These are phyloP conservation scores for Fringilla coelebs DNA, from an alignment of 2,797 vertebrate species.

Conservation along the genomic window DNA sequence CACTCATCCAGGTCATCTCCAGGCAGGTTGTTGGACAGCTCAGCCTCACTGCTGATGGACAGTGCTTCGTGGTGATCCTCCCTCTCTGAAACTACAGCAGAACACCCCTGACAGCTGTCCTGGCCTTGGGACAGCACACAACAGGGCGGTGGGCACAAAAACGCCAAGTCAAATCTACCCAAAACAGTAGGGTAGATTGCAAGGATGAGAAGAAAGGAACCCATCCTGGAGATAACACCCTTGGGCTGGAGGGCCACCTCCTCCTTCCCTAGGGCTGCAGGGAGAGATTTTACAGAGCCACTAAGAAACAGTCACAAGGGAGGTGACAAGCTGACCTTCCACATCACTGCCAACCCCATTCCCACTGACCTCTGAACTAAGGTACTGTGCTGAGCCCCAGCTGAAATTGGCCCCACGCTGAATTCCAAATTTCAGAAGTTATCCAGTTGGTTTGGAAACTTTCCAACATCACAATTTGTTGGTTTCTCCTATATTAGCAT, in stretches of 20 bases:
- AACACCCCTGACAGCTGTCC: background rate
- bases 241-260: background rate
- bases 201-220: background rate
- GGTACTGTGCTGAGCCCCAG: background rate
- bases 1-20: constrained; percentile 85
- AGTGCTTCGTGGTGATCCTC: constrained; percentile 81
- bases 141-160: background rate
- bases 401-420: background rate
- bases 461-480: background rate
- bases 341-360: background rate
- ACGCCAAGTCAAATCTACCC: background rate
- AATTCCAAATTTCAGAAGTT: background rate
- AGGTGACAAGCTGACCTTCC: background rate
- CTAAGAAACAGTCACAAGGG: background rate
- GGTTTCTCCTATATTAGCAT: background rate
- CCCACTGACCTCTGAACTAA: background rate
- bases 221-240: background rate
- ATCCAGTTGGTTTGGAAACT: background rate
- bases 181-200: background rate
- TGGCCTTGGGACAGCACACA: background rate
- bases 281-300: background rate
- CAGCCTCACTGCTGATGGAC: constrained; percentile 77
- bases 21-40: constrained; percentile 81
- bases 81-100: constrained; percentile 78
- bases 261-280: background rate